Evolutionary conservation across 2,113 vertebrate genomes (phyloP).

Genomic region (Pseudopodoces humilis): DNA sequence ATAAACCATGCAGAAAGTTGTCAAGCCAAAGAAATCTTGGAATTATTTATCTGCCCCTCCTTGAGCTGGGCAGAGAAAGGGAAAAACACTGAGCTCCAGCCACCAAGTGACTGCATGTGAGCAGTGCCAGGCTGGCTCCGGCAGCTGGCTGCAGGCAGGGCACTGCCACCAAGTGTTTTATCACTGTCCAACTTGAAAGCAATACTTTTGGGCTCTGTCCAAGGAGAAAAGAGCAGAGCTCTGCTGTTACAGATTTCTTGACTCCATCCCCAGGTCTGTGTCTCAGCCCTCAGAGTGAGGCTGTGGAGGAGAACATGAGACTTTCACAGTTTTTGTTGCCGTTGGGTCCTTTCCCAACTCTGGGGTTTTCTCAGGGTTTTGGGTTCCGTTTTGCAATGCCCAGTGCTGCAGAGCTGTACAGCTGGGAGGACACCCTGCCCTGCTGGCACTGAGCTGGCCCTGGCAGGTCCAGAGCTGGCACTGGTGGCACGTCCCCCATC

Average conservation of each 20-base stretch:
- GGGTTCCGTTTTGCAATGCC: rapidly evolving
- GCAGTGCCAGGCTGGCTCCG: not conserved
- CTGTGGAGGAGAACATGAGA: not conserved
- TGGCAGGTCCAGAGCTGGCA: not conserved
- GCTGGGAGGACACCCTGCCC: not conserved
- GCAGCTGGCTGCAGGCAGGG: conserved; percentile 28
- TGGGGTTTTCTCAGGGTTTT: not conserved
- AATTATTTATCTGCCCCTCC: not conserved
- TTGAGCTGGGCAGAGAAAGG: not conserved
- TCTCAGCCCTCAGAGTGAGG: not conserved
- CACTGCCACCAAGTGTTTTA: conserved; percentile 15
- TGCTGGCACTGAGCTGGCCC: not conserved
- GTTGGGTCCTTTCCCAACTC: not conserved
- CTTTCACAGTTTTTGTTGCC: not conserved
- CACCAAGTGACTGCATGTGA: not conserved
- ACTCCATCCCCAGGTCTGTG: not conserved
- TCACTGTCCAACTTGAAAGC: conserved; percentile 34
- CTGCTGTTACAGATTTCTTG: not conserved
- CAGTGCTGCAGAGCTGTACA: not conserved
- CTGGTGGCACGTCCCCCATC: not conserved
- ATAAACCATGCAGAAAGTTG: not conserved
- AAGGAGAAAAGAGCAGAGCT: conserved; percentile 28
- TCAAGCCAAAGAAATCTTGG: not conserved
- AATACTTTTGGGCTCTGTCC: not conserved
- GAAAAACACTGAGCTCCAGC: not conserved